Evolutionary conservation across 2,797 vertebrate genomes (phyloP), one percentile per base, ranked within the genome.

Genomic region (Cephalopachus bancanus): DNA sequence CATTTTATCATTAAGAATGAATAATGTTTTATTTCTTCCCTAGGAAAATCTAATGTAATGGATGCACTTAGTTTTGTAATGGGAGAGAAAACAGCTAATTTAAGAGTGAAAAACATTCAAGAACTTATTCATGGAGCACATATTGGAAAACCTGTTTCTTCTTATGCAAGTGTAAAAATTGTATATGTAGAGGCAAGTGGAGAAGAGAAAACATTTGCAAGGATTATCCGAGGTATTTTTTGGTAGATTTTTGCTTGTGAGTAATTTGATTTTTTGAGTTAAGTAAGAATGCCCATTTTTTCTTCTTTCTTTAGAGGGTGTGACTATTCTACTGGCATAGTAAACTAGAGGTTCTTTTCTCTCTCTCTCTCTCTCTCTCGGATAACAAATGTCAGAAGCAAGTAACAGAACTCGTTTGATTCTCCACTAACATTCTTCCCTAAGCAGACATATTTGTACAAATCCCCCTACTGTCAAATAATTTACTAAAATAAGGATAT

Each of bases 61-160:
- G 99, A 99, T 96, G 99, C 99, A 17, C 96, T 99, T 97, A 99
- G 99, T 97, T 99, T 99, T 95, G 99, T 99, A 72, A 97, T 99
- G 97, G 99, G 99, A 90, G 99, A 99, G 97, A 99, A 99, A 94
- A 98, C 89, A 2, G 28, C 98, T 60, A 98, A 98, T 88, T 98
- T 99, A 20, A 98, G 99, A 90, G 99, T 99, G 71, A 99, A 99
- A 95, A 99, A 98, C 69, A 84, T 99, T 87, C 96, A 97, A 89
- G 99, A 99, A 74, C 99, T 99, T 89, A 99, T 99, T 67, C 98
- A 99, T 9, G 99, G 99, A 91, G 99, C 99, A 1, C 99, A 99
- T 69, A 85, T 99, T 67, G 99, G 99, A 17, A 98, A 86, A 67
- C 99, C 99, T 0, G 97, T 99, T 97, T 98, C 99, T 33, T 95